Percentiles rank a stretch among this genome's conserved stretches.
Evolutionary conservation across 35 echinoderm and acorn worm genomes (phyloP).

Genomic region (Hemicentrotus pulcherrimus): DNA sequence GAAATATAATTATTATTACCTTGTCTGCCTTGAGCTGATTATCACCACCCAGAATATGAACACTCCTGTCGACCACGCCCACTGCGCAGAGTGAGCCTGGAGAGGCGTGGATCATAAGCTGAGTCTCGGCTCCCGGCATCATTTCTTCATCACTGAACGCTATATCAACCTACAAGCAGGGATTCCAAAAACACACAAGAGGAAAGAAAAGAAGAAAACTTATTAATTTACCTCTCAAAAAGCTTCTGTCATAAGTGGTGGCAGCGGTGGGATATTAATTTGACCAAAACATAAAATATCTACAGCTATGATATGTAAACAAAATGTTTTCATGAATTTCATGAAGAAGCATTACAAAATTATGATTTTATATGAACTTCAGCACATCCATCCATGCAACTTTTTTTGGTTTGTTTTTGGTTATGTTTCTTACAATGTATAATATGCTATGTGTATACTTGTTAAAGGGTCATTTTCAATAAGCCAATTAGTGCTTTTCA

Average conservation of each 20-base stretch:
- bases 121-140: constrained; percentile 43
- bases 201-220: background rate
- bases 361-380: no score
- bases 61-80: constrained; percentile 83
- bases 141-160: constrained; percentile 19
- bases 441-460: no score
- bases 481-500: no score
- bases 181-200: background rate
- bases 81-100: constrained; percentile 80
- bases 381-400: no score
- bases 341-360: no score
- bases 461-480: no score
- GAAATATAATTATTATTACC: constrained; percentile 50
- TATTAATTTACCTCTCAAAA: background rate
- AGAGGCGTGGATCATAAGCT: constrained; percentile 53
- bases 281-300: background rate
- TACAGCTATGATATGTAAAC: no score
- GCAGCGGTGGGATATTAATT: background rate
- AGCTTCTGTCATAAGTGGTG: background rate
- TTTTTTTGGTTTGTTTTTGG: no score
- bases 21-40: constrained; percentile 68
- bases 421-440: no score
- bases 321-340: no score
- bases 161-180: constrained; percentile 41
- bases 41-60: constrained; percentile 71